Evolutionary conservation across 2,797 vertebrate species (phyloP).

Genomic region (Rhinella marina): DNA sequence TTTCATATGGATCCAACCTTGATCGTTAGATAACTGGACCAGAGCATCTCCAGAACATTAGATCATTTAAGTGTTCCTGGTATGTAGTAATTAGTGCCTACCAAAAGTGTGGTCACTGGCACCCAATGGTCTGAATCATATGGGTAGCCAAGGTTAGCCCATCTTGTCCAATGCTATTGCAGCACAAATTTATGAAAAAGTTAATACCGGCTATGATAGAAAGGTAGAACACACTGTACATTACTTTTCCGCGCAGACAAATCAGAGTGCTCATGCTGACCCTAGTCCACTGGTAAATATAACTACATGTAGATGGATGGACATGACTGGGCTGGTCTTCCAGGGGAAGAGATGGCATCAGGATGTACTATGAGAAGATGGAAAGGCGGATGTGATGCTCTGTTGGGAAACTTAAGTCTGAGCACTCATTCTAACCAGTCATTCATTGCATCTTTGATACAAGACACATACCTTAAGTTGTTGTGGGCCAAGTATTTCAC

Average conservation of each 20-base stretch:
- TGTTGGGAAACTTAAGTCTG: not conserved
- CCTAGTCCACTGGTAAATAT: no score
- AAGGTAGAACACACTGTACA: not conserved
- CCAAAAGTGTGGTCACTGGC: no score
- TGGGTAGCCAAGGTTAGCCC: no score
- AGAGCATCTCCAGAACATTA: not conserved
- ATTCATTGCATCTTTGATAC: no score
- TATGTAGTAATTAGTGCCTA: not conserved
- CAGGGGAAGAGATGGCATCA: not conserved
- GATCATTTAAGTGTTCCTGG: not conserved
- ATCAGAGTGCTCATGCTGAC: no score
- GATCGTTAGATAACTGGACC: not conserved
- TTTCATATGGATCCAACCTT: not conserved
- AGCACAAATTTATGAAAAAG: not conserved
- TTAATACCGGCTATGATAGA: not conserved
- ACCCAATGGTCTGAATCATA: no score
- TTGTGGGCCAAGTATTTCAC: no score
- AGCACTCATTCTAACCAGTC: no score
- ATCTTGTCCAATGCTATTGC: not conserved
- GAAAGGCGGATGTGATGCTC: not conserved
- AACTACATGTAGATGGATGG: no score
- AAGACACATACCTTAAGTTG: no score
- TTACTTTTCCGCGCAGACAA: not conserved
- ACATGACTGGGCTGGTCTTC: no score
- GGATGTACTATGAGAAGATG: not conserved